Evolutionary conservation across 2,888 invertebrate genomes (phyloP).

Genomic region (Eupelmus urozonus): DNA sequence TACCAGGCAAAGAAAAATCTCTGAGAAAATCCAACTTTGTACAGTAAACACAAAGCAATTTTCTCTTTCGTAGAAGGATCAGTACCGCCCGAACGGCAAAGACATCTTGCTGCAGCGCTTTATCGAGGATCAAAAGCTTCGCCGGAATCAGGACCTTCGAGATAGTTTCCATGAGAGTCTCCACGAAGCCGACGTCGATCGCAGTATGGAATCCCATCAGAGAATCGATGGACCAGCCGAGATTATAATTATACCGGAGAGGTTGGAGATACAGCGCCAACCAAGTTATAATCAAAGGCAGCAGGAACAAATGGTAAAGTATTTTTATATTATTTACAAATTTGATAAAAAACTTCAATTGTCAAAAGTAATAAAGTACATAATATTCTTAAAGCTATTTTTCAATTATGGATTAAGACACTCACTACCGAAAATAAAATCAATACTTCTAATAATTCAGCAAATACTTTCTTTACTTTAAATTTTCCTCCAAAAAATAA

Average conservation of each 20-base stretch:
- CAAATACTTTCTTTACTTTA: too few relatives aligned
- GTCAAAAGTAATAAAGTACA: too few relatives aligned
- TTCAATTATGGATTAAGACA: too few relatives aligned
- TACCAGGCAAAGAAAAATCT: too few relatives aligned
- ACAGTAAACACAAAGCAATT: too few relatives aligned
- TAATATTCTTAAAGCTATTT: too few relatives aligned
- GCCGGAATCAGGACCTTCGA: slow-evolving; percentile 67
- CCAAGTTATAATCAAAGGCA: slow-evolving; percentile 60
- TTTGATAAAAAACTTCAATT: too few relatives aligned
- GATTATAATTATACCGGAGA: slow-evolving; percentile 69
- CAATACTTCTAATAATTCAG: too few relatives aligned
- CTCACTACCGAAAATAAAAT: too few relatives aligned
- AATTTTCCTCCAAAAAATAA: too few relatives aligned
- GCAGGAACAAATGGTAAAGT: slow-evolving; percentile 56
- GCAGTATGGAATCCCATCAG: slow-evolving; percentile 71
- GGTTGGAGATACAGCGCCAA: slow-evolving; percentile 67
- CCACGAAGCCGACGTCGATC: slow-evolving; percentile 67
- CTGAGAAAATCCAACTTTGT: too few relatives aligned
- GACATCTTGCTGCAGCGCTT: slow-evolving; percentile 90
- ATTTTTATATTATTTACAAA: too few relatives aligned
- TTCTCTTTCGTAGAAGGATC: slow-evolving; percentile 80
- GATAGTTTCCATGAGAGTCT: slow-evolving; percentile 63
- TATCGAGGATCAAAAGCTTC: slow-evolving; percentile 84
- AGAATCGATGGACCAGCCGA: slow-evolving; percentile 64
- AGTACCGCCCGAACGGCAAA: slow-evolving; percentile 87